phyloP scores from a whole-genome alignment of 2,113 vertebrate species.

The Microtus richardsoni region DNA sequence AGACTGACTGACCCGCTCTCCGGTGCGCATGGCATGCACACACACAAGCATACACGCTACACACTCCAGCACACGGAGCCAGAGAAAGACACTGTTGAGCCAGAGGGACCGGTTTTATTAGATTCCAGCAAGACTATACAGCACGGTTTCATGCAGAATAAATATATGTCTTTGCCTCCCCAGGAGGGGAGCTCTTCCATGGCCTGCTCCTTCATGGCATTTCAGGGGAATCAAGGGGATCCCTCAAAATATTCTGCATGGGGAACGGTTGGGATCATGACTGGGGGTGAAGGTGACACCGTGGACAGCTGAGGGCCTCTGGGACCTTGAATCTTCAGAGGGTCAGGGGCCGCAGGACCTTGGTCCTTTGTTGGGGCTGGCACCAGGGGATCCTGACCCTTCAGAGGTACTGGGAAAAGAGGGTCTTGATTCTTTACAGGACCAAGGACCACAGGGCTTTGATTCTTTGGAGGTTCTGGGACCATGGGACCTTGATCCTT shows the following conservation, averaged over 20 bases:
- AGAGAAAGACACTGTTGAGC: conserved; percentile 45
- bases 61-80: background rate
- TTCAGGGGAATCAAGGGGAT: conserved; percentile 77
- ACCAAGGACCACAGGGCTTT: background rate
- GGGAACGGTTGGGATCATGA: conserved; percentile 79
- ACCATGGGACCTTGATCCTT: conserved; percentile 39
- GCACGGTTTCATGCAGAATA: conserved; percentile 83
- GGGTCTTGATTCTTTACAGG: conserved; percentile 33
- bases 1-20: background rate
- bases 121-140: conserved; percentile 75
- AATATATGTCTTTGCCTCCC: conserved; percentile 64
- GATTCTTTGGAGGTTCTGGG: conserved; percentile 30
- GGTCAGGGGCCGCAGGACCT: conserved; percentile 42
- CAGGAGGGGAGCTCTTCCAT: conserved; percentile 13
- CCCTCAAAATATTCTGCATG: conserved; percentile 81
- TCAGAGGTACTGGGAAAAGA: conserved; percentile 70
- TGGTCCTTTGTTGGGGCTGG: conserved; percentile 70
- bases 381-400: conserved; percentile 71
- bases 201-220: conserved; percentile 50
- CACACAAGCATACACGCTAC: too few relatives aligned
- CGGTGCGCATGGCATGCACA: background rate
- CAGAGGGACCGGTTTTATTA: conserved; percentile 83
- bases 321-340: conserved; percentile 66
- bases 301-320: conserved; percentile 77
- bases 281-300: conserved; percentile 76